These are phyloP conservation scores for Saguinus imperator DNA, from an alignment of 2,113 vertebrate genomes.

Conservation along the genomic window DNA sequence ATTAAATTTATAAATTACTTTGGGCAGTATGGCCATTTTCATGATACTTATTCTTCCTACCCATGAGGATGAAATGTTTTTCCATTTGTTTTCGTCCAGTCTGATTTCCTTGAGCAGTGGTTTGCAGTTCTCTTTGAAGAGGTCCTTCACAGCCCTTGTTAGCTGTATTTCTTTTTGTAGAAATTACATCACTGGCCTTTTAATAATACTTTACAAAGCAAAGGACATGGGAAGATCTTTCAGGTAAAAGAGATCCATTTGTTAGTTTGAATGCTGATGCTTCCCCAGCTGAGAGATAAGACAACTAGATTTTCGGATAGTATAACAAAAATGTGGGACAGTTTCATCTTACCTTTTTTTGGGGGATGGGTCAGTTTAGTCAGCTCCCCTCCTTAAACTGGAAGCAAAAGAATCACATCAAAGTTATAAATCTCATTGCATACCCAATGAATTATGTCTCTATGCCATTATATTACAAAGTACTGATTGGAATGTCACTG, in stretches of 20 bases:
- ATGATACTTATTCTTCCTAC: too few relatives aligned
- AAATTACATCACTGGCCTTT: too few relatives aligned
- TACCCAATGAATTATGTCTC: neutral
- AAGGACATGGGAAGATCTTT: neutral
- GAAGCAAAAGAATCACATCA: neutral
- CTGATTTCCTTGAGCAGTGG: too few relatives aligned
- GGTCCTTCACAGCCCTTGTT: too few relatives aligned
- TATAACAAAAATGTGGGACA: neutral
- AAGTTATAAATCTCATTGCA: neutral
- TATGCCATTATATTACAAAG: too few relatives aligned
- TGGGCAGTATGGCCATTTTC: too few relatives aligned
- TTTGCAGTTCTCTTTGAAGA: too few relatives aligned
- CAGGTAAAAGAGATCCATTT: neutral
- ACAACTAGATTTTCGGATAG: neutral
- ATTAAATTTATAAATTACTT: too few relatives aligned
- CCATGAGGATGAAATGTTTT: too few relatives aligned
- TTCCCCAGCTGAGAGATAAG: neutral
- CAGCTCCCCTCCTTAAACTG: neutral
- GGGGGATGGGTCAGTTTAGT: neutral
- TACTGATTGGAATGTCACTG: too few relatives aligned
- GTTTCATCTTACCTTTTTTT: neutral
- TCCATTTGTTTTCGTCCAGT: too few relatives aligned
- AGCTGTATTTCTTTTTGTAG: too few relatives aligned
- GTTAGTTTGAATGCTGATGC: neutral
- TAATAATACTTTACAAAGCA: neutral